Evolutionary conservation across 2,888 invertebrate species (phyloP), one percentile per base, ranked within the genome.

Genomic region (Perithous albicinctus): DNA sequence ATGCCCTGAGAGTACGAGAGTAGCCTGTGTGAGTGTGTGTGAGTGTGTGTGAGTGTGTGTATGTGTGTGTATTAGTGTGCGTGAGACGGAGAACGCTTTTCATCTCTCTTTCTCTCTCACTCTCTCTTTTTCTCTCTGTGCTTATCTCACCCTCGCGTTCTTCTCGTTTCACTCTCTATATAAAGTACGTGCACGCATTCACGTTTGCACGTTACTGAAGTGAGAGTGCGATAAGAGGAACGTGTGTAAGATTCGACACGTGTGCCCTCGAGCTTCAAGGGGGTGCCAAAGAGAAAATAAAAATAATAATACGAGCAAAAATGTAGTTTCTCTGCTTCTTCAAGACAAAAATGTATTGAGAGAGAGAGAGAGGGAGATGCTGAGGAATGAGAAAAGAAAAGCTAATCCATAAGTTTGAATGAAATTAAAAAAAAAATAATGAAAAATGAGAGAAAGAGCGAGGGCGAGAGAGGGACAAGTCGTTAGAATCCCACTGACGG

Each of bases 1-100:
- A 92, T 92, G 92, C 91, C 92, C 91, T 91, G 91, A 92, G 91
- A 91, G 91, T 91, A 92, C 92, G 92, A 92, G 92, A 91, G 92
- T 90, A 90, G 89, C 84, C 84, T 89, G 91, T 85, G 88, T 88
- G 86, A 85, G 85, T 86, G 56, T 66, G 69, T 66, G 61, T 43
- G 67, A n/a, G 64, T 26, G 67, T 46, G 48, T 67, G 83, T 76
- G 80, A 72, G 73, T 74, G 51, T 61, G 70, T 75, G 69, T 80
- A 64, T 74, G 61, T n/a, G 83, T 76, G 80, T 74, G 73, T 74
- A 56, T 61, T 73, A 77, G 69, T 80, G 69, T 74, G 61, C 23
- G 48, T 74, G 29, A 56, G 29, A 29, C 56, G 26, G 29, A 56
- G 26, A 56, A 56, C 26, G 56, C n/a, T 29, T n/a, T n/a, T n/a